Evolutionary conservation across 2,888 invertebrate genomes (phyloP), one percentile per base, ranked within the genome.

Genomic region (Thymelicus acteon): DNA sequence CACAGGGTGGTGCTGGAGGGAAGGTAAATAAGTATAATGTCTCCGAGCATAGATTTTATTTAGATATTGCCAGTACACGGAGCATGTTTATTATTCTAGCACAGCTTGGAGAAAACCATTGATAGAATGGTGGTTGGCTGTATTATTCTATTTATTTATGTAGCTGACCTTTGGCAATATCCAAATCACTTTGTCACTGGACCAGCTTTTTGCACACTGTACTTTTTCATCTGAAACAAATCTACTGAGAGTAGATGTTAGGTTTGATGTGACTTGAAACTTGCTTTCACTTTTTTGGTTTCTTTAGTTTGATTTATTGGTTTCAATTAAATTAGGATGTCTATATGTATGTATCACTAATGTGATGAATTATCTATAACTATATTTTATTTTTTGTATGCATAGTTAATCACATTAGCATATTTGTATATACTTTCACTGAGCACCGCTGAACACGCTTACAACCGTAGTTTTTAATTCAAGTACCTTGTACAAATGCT

Each of bases 1-100:
- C 91, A 85, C 93, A 94, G 94, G 94, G 93, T 81, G 91, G 91
- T 80, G 92, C 87, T 78, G 91, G 91, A 80, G 89, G 85, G 82
- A 94, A 94, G 94, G 94, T 94, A 93, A 93, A 82, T 85, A 81
- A 78, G 75, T 74, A 75, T 77, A 77, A 79, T 76, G 74, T 72
- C 74, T 76, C 75, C 73, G 75, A 78, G 81, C 77, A 52, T 64
- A 82, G 79, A 79, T 87, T 86, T 86, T 78, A 79, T 85, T 76
- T 85, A 85, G 84, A 80, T 76, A 77, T 78, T 78, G 44, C 80
- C 78, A 79, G 78, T 77, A 82, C 85, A 85, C 82, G 79, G 82
- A 85, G 91, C 90, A 89, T 89, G 90, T 79, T 69, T 47, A 62
- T 79, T 79, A 80, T 83, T 80, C 65, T 78, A 81, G 85, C 86